Evolutionary conservation across 2,113 vertebrate species (phyloP), one percentile per base, ranked within the genome.

Genomic region (Chamaetylas fuelleborni): DNA sequence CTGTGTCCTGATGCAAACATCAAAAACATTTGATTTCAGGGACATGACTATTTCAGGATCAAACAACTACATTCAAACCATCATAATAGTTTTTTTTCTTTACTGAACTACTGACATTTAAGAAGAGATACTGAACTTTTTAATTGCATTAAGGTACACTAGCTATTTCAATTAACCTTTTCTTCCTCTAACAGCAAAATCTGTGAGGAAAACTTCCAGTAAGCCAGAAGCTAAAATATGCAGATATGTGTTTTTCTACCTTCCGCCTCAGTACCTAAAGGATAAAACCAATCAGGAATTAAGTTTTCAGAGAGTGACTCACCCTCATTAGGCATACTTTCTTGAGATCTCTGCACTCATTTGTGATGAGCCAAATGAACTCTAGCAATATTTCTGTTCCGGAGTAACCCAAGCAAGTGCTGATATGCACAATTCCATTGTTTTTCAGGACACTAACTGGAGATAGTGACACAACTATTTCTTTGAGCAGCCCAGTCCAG

Each of bases 291-390:
- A 69, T 24, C 58, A 80, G 9, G 29, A 88, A 31, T 56, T 64
- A 51, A 13, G 12, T 40, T 84, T 90, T 45, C 12, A 9, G 42
- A 77, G 24, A 57, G 9, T 36, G 69, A 56, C 17, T 78, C 57
- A 36, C 20, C 11, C 19, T 88, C 1, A 2, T 85, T 62, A 78
- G 5, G 7, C 6, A 50, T 38, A 42, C 7, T 40, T 66, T 88
- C 47, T 58, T 76, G 33, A 67, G 77, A 82, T 91, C 88, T 96
- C 78, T 93, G 88, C 80, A 96, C 40, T 96, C 48, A 78, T 90
- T 95, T 96, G 81, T 90, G 91, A 94, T 82, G 92, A 95, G 71
- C 45, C 54, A 86, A 86, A 93, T 62, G 71, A 95, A 95, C 73
- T 88, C 90, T 48, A 81, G 60, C 90, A 95, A 94, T 81, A 84